Percentiles rank a stretch among this genome's conserved stretches.
Conservation (phyloP, 2,113 vertebrate species). For the Speoplatyrhinus poulsoni region DNA sequence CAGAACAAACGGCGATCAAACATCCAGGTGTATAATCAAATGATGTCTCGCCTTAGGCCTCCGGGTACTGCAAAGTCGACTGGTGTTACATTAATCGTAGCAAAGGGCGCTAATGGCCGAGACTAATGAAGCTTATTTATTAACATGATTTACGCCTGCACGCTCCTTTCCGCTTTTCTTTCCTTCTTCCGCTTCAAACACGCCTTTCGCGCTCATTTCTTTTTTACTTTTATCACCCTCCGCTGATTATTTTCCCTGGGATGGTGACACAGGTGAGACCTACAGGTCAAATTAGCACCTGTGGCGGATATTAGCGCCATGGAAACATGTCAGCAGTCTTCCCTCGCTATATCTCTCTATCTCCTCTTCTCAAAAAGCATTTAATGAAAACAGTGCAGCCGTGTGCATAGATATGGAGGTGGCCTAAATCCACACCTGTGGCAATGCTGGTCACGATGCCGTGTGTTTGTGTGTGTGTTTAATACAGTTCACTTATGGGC, state of each 20-base stretch:
- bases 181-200: constrained; percentile 5
- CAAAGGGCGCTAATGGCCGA: constrained; percentile 52
- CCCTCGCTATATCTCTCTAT: neutral
- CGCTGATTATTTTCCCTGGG: constrained; percentile 16
- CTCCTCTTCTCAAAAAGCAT: constrained; percentile 31
- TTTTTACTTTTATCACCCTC: constrained; percentile 30
- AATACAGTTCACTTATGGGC: no score
- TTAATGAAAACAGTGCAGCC: constrained; percentile 39
- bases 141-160: constrained; percentile 52
- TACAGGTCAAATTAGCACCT: constrained; percentile 39
- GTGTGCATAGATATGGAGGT: constrained; percentile 31
- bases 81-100: constrained; percentile 52
- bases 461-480: constrained; percentile 6
- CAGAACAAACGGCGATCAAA: constrained; percentile 39
- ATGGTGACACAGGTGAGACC: constrained; percentile 42
- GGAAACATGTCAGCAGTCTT: constrained; percentile 23
- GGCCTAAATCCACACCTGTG: constrained; percentile 37
- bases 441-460: constrained; percentile 39
- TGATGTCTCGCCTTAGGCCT: constrained; percentile 22
- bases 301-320: constrained; percentile 41
- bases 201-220: neutral
- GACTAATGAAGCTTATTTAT: constrained; percentile 60
- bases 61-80: constrained; percentile 37
- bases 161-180: constrained; percentile 13
- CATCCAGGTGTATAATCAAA: constrained; percentile 47